Conservation (phyloP, 2,113 vertebrate species). For the Bubo blakistoni region DNA sequence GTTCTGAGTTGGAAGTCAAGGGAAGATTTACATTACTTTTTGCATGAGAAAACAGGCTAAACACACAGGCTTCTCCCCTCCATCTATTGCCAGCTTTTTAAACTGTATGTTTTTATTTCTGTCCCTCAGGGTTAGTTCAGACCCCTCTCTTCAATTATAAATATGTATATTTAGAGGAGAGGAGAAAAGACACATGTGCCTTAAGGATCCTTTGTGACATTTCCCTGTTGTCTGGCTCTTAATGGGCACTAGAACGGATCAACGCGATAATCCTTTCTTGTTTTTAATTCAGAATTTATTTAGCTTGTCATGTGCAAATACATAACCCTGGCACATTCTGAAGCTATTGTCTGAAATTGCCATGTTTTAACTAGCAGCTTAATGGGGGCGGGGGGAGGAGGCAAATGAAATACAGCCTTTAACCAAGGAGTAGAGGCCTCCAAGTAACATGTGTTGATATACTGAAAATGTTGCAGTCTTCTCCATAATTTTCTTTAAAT, state of each 20-base stretch:
- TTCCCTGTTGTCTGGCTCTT: not conserved
- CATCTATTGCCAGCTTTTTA: not conserved
- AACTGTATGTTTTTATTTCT: not conserved
- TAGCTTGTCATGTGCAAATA: not conserved
- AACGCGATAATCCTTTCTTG: not conserved
- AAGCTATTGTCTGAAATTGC: not conserved
- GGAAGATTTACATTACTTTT: not conserved
- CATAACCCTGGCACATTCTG: not conserved
- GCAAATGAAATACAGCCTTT: not conserved
- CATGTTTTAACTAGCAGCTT: not conserved
- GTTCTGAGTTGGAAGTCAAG: not conserved
- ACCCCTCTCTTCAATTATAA: not conserved
- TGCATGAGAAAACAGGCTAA: not conserved
- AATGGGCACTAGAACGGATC: not conserved
- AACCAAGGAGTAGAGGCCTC: not conserved
- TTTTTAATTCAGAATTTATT: not conserved
- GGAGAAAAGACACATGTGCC: not conserved
- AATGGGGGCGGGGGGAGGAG: not conserved
- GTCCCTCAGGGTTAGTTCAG: not conserved
- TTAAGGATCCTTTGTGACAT: not conserved
- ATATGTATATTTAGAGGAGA: not conserved
- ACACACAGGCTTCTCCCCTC: not conserved
- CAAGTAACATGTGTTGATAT: not conserved
- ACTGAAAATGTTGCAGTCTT: not conserved
- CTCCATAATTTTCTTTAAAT: not conserved